Percentiles rank a stretch among this genome's conserved stretches.
Evolutionary conservation across 2,888 invertebrate species (phyloP).

Genomic region (Hanleya hanleyi): DNA sequence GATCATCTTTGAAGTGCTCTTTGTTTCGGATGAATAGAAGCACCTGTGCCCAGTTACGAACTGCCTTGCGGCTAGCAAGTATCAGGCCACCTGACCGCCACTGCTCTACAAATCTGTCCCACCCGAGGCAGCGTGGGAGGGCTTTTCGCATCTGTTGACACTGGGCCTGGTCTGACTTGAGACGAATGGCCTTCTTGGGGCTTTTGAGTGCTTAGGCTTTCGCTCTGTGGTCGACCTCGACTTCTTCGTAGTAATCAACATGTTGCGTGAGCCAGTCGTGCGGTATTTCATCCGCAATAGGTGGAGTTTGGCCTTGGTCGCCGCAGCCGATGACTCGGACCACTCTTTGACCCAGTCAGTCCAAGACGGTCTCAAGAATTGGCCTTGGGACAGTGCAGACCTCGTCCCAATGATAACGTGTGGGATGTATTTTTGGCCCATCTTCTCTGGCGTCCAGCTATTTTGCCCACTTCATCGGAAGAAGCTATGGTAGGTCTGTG

Average conservation of each 20-base stretch:
- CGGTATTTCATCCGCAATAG: background rate
- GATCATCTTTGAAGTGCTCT: background rate
- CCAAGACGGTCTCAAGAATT: background rate
- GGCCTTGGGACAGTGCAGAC: background rate
- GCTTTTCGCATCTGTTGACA: background rate
- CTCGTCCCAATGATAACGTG: too few relatives aligned
- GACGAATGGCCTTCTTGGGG: background rate
- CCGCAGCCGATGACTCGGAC: background rate
- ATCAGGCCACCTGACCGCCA: background rate
- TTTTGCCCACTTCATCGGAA: background rate
- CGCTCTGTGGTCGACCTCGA: background rate
- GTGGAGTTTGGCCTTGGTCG: background rate
- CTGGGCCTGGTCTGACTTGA: background rate
- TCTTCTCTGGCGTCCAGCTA: background rate
- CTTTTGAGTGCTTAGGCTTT: background rate
- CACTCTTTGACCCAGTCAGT: background rate
- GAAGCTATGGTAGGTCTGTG: constrained; percentile 10
- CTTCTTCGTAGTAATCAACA: background rate
- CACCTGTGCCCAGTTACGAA: background rate
- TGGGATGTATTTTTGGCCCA: constrained; percentile 5
- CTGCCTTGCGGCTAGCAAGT: background rate
- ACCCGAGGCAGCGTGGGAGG: too few relatives aligned
- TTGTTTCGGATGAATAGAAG: too few relatives aligned
- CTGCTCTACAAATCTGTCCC: background rate
- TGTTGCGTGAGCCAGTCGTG: background rate